Evolutionary conservation across 2,888 invertebrate species (phyloP), one percentile per base, ranked within the genome.

Genomic region (Lathronympha strigana): DNA sequence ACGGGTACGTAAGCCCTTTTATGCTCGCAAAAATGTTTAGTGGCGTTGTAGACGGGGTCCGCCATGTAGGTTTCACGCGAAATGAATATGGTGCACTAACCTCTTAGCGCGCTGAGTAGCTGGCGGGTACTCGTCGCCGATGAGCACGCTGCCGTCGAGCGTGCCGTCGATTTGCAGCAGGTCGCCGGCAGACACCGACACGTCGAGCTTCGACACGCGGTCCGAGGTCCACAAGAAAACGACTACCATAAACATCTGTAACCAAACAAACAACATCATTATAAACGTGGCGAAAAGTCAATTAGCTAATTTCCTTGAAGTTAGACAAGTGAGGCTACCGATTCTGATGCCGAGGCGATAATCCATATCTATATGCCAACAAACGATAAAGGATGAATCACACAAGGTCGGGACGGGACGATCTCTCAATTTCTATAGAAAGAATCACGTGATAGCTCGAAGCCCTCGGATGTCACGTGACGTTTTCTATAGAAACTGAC

Each of bases 101-200:
- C 90, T 91, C 75, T 86, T 90, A 13, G 80, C 77, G 43, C 87
- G 79, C 0, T 81, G 73, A 3, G 76, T 73, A 0, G 84, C 79
- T 11, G 80, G 75, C 17, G 82, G 70, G 68, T 76, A 88, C 71
- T 90, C 90, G 73, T 92, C 92, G 38, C 92, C 92, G 0, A 87
- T 79, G 3, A 92, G 88, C 1, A 92, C 91, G 63, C 91, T 92
- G 70, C 87, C 87, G 63, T 90, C 89, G 33, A 92, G 71, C 5
- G 93, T 93, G 1, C 92, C 93, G 69, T 93, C 93, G 13, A 90
- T 77, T 68, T 92, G 87, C 45, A 90, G 78, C 70, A 93, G 83
- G 69, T 93, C 93, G 0, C 90, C 90, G 0, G 93, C 93, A 0
- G 90, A 86, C 1, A 89, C 90, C 0, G 91, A 89, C 28, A 90